Evolutionary conservation across 2,888 invertebrate genomes (phyloP).

Genomic region (Acrocyrtus sp.): DNA sequence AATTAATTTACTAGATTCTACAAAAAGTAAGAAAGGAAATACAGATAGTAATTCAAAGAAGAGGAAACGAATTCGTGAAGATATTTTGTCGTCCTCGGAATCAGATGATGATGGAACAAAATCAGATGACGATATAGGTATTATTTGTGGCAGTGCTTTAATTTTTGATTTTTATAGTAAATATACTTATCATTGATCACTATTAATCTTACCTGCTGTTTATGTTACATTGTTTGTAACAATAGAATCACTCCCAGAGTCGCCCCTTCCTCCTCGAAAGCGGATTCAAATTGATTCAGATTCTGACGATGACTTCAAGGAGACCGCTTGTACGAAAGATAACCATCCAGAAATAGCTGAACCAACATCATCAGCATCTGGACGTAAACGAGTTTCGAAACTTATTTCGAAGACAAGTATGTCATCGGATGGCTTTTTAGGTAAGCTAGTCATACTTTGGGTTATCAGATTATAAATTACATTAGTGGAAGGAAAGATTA

Average conservation of each 20-base stretch:
- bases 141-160: conserved; percentile 1
- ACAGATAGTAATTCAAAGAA: conserved; percentile 11
- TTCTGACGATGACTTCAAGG: conserved; percentile 46
- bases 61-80: conserved; percentile 53
- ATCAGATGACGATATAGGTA: conserved; percentile 43
- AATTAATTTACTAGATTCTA: neutral
- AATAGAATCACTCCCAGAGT: conserved; percentile 38
- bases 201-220: neutral
- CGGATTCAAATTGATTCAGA: conserved; percentile 46
- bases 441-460: conserved; percentile 60
- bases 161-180: neutral
- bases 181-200: neutral
- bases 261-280: conserved; percentile 41
- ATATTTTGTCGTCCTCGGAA: conserved; percentile 42
- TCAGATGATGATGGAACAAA: conserved; percentile 36
- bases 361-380: conserved; percentile 12
- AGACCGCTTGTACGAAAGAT: neutral
- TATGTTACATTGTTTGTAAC: too few species aligned
- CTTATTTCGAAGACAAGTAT: conserved; percentile 65
- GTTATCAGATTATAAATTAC: neutral
- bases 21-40: neutral
- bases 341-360: conserved; percentile 11
- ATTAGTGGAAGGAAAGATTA: too few species aligned
- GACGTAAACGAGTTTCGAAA: conserved; percentile 57
- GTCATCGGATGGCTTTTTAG: conserved; percentile 66